Base-by-base conservation (phyloP, 2,888 invertebrate genomes). In the Erannis defoliaria region DNA sequence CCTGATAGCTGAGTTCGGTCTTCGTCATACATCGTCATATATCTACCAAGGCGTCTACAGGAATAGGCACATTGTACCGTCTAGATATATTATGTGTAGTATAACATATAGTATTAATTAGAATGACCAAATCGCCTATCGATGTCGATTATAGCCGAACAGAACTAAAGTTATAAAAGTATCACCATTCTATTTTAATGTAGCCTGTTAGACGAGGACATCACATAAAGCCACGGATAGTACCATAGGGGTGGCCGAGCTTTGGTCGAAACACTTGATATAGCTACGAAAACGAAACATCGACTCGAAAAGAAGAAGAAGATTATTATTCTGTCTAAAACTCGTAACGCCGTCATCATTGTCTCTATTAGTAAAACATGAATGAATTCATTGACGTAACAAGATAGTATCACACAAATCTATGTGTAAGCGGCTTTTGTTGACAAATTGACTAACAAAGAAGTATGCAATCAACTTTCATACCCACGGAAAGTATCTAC, bases 351-450 rank as follows among this genome's bases (percentile, higher is more conserved):
- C 23, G 14, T 2, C 43, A 23, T n/a, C 8, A 8, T n/a, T 23
- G 23, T 8, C 8, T 23, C 43, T 14, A 43, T 43, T 14, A 19
- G 9, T 4, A 14, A 2, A 23, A 35, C 33, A 43, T 54, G 14
- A 43, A 35, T 35, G 43, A 33, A 35, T 43, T 14, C 33, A 54
- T 54, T 54, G 33, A 42, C 0, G 18, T 33, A 23, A 43, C 10
- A n/a, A 54, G 23, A 43, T 45, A 33, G 19, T 54, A 35, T 54
- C 33, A 35, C 9, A 54, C 33, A 43, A 43, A 43, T 33, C 35
- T 68, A 63, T 72, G 68, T 62, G 71, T 72, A 68, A 57, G 62
- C 55, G 50, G 45, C 64, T 54, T 67, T 73, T 75, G 77, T 77
- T 73, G 77, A 77, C 71, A 68, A 71, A 70, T 51, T 55, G 57